Conservation (phyloP, 2,888 invertebrate genomes). For the Pheosia tremula region DNA sequence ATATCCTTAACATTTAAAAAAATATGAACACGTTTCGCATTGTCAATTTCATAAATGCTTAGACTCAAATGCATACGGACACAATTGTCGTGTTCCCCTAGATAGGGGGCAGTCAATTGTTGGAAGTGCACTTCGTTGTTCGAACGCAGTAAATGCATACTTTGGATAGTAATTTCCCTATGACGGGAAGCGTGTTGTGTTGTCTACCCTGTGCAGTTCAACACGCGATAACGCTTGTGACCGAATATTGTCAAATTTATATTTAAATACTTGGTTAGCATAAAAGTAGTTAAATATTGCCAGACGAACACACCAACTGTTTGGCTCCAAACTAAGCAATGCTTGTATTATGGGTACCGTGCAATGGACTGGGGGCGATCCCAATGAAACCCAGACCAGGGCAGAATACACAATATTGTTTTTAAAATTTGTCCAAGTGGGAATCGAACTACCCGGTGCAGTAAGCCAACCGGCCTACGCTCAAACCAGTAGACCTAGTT, state of each 20-base stretch:
- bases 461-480: too few relatives aligned
- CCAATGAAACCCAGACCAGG: too few relatives aligned
- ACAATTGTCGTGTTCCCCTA: slow-evolving; percentile 48
- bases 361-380: too few relatives aligned
- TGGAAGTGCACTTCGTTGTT: slow-evolving; percentile 68
- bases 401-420: too few relatives aligned
- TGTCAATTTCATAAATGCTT: slow-evolving; percentile 34
- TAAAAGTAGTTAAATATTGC: too few relatives aligned
- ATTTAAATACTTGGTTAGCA: too few relatives aligned
- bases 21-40: slow-evolving; percentile 23
- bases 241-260: background rate
- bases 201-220: slow-evolving; percentile 27
- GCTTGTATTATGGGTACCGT: too few relatives aligned
- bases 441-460: too few relatives aligned
- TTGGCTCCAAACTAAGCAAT: too few relatives aligned
- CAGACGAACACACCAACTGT: too few relatives aligned
- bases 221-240: slow-evolving; percentile 29
- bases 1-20: background rate
- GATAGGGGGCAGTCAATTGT: slow-evolving; percentile 63
- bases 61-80: slow-evolving; percentile 19
- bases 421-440: too few relatives aligned
- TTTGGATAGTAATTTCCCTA: slow-evolving; percentile 43
- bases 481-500: too few relatives aligned
- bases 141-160: slow-evolving; percentile 45
- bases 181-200: slow-evolving; percentile 33